These are phyloP conservation scores for Autographa gamma DNA, from an alignment of 2,888 invertebrate species.

Conservation along the genomic window DNA sequence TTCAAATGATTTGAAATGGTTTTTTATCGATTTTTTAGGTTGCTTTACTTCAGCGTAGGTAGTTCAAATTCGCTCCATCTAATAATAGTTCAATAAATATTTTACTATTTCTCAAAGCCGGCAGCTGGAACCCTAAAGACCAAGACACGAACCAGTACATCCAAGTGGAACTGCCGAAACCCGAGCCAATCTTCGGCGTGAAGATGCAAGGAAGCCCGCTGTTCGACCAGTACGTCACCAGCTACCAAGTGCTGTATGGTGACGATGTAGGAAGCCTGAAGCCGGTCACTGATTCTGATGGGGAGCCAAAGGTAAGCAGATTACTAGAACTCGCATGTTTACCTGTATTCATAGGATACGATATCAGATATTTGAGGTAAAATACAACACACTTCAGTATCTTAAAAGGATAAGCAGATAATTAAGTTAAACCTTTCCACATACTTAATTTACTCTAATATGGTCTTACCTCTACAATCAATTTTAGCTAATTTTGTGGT, in stretches of 20 bases:
- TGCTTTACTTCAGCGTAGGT: too few relatives aligned
- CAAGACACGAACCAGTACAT: constrained; percentile 91
- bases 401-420: too few relatives aligned
- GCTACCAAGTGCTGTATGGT: constrained; percentile 92
- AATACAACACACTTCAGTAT: too few relatives aligned
- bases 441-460: too few relatives aligned
- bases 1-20: too few relatives aligned
- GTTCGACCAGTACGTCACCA: constrained; percentile 93
- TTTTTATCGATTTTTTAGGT: too few relatives aligned
- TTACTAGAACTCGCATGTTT: too few relatives aligned
- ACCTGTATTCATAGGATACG: too few relatives aligned
- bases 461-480: too few relatives aligned
- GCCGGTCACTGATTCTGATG: constrained; percentile 86
- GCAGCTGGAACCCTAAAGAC: constrained; percentile 92
- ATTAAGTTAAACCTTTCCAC: too few relatives aligned
- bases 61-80: neutral
- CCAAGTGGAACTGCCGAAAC: constrained; percentile 90
- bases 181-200: constrained; percentile 93
- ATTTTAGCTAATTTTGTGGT: neutral
- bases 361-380: too few relatives aligned
- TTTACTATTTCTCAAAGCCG: constrained; percentile 70
- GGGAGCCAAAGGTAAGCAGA: constrained; percentile 88
- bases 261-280: constrained; percentile 90
- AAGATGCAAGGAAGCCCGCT: constrained; percentile 92
- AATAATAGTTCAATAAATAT: neutral